Conservation (phyloP, 2,888 invertebrate species). For the Noctua fimbriata region DNA sequence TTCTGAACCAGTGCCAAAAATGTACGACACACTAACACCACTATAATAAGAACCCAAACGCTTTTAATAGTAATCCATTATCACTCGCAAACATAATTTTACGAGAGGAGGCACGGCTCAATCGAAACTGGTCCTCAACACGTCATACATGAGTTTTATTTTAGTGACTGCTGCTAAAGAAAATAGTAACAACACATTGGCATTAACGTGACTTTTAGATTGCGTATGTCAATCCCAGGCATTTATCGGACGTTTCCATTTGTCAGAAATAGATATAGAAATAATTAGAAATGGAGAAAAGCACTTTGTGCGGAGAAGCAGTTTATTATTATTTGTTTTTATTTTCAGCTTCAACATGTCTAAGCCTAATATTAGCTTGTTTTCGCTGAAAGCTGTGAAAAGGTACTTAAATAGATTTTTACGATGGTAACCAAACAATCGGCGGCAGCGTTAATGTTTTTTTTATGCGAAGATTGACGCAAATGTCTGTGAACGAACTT, state of each 20-base stretch:
- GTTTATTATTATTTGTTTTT: background rate
- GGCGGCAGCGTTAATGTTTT: background rate
- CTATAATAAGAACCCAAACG: constrained; percentile 23
- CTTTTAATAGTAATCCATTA: background rate
- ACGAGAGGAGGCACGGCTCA: constrained; percentile 29
- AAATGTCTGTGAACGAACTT: constrained; percentile 40
- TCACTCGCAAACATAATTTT: background rate
- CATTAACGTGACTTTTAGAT: constrained; percentile 52
- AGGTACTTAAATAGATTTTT: constrained; percentile 24
- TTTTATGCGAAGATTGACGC: constrained; percentile 36
- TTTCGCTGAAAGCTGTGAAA: constrained; percentile 24
- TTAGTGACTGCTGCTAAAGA: constrained; percentile 22
- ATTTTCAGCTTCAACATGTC: too few species aligned
- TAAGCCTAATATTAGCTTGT: constrained; percentile 1
- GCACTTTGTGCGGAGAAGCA: background rate
- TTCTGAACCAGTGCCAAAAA: constrained; percentile 60
- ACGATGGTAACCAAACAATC: constrained; percentile 22
- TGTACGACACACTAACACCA: constrained; percentile 37
- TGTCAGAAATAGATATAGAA: constrained; percentile 14
- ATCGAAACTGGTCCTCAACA: constrained; percentile 17
- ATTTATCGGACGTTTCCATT: constrained; percentile 1
- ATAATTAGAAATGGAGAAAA: constrained; percentile 8
- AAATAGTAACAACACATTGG: constrained; percentile 41
- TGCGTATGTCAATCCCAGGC: constrained; percentile 23
- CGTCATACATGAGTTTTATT: constrained; percentile 44